Evolutionary conservation across 2,797 vertebrate species (phyloP).

Genomic region (Stomatorhinus walkeri): DNA sequence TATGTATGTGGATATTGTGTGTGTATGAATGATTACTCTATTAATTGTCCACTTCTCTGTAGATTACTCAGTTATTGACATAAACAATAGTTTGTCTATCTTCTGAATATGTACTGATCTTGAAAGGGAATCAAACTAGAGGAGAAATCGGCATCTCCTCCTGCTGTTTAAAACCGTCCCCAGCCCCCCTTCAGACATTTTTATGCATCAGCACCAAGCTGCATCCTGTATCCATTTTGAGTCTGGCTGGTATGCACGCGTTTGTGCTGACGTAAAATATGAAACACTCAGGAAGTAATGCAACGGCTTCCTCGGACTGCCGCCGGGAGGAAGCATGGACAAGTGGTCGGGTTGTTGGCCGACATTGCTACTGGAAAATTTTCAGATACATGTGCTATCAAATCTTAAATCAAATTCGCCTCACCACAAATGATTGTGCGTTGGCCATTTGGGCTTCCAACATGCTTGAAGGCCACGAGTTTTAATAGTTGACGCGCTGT

Average conservation of each 20-base stretch:
- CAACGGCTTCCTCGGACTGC: background rate
- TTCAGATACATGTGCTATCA: background rate
- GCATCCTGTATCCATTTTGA: constrained; percentile 4
- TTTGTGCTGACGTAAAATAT: background rate
- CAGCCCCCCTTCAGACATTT: background rate
- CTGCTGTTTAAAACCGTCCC: background rate
- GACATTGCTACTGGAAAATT: background rate
- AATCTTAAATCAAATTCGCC: background rate
- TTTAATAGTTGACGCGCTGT: background rate
- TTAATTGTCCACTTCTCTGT: background rate
- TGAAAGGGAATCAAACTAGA: background rate
- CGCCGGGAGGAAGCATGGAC: background rate
- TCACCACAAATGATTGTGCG: background rate
- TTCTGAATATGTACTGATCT: background rate
- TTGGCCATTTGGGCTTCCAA: background rate
- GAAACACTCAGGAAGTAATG: background rate
- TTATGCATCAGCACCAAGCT: background rate
- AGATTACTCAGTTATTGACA: background rate
- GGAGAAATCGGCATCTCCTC: background rate
- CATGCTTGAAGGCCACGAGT: background rate
- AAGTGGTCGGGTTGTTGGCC: background rate
- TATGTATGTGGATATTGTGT: background rate
- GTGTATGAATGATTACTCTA: background rate
- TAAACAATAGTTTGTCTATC: background rate
- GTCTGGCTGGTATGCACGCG: background rate